Conservation (phyloP, 2,888 invertebrate species). For the Eutolmus rufibarbis region DNA sequence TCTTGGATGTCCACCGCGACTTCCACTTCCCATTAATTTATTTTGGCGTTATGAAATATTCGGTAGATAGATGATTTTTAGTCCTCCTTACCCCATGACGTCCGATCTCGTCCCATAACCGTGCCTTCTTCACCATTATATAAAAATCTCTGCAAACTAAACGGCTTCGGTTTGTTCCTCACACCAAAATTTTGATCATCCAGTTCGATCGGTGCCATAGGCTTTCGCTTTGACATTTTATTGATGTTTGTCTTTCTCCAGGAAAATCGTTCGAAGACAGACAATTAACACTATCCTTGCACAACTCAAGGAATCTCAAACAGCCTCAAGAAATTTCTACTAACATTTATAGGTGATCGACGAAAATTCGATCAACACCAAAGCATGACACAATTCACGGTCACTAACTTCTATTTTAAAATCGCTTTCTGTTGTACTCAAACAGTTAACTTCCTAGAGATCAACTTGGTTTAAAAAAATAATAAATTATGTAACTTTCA, state of each 20-base stretch:
- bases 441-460: not conserved
- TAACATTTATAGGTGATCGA: not conserved
- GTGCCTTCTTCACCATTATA: slow-evolving; percentile 69
- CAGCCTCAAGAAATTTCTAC: not conserved
- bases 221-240: slow-evolving; percentile 57
- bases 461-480: not conserved
- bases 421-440: not conserved
- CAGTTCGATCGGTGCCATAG: slow-evolving; percentile 51
- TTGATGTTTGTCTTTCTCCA: not conserved
- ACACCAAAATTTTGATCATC: slow-evolving; percentile 55
- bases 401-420: not conserved
- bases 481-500: not conserved
- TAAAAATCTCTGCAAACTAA: slow-evolving; percentile 58
- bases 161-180: slow-evolving; percentile 56
- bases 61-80: not conserved
- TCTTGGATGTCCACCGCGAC: not conserved
- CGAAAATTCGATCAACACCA: not conserved
- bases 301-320: not conserved
- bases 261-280: not conserved
- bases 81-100: slow-evolving; percentile 71
- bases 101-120: slow-evolving; percentile 68
- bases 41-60: not conserved
- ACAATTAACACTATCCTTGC: not conserved
- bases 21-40: not conserved
- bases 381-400: not conserved